Evolutionary conservation across 2,797 vertebrate genomes (phyloP).

Genomic region (Rhyacichthys aspro): DNA sequence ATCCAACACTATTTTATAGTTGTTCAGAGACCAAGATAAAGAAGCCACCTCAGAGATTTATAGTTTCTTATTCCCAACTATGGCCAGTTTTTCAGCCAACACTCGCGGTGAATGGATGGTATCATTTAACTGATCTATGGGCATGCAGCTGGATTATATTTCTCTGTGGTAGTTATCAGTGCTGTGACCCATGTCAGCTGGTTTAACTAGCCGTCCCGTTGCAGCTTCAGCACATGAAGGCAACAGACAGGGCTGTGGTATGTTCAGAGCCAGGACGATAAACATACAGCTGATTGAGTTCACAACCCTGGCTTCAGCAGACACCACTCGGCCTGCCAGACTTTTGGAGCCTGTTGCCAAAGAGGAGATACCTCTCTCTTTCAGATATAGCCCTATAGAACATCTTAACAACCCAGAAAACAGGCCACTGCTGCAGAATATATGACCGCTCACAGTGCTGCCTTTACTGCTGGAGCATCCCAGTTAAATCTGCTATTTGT

Average conservation of each 20-base stretch:
- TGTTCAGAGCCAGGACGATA: constrained; percentile 62
- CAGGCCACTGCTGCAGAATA: constrained; percentile 14
- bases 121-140: constrained; percentile 41
- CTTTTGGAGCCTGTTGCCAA: constrained; percentile 45
- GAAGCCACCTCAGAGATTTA: constrained; percentile 12
- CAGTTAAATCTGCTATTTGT: constrained; percentile 13
- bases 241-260: constrained; percentile 42
- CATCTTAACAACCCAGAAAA: constrained; percentile 29
- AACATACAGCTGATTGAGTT: constrained; percentile 78
- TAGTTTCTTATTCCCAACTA: constrained; percentile 12
- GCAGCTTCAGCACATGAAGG: constrained; percentile 45
- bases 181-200: constrained; percentile 50
- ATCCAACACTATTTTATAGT: constrained; percentile 11
- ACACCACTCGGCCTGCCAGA: constrained; percentile 37
- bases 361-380: constrained; percentile 46
- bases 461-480: constrained; percentile 12
- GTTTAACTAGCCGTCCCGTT: constrained; percentile 58
- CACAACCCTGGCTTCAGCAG: constrained; percentile 67
- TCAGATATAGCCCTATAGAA: constrained; percentile 37
- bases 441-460: constrained; percentile 18
- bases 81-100: background rate
- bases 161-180: constrained; percentile 44
- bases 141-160: constrained; percentile 24
- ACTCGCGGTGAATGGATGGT: constrained; percentile 10
- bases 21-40: constrained; percentile 5